Percentiles rank a stretch among this genome's conserved stretches.
Evolutionary conservation across 1,140 invertebrate genomes (phyloP).

Genomic region (Idris sp.): DNA sequence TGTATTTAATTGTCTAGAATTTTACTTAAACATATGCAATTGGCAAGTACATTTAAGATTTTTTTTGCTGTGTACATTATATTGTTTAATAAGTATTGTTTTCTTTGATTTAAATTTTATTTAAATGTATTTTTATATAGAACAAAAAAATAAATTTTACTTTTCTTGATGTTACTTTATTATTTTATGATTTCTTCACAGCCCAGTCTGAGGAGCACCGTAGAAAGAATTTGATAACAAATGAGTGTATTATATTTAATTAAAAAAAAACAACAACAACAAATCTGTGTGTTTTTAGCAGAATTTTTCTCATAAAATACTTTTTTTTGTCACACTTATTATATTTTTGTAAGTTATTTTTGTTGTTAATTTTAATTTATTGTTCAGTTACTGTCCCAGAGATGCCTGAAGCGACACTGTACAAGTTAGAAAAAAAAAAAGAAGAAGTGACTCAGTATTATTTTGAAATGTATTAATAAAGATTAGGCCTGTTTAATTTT

Average conservation of each 20-base stretch:
- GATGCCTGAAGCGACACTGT: constrained; percentile 31
- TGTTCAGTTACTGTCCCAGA: constrained; percentile 21
- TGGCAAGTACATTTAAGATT: too few species aligned
- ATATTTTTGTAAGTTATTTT: constrained; percentile 7
- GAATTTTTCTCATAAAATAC: constrained; percentile 14
- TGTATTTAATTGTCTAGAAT: too few species aligned
- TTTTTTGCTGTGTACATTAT: too few species aligned
- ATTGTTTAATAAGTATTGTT: too few species aligned
- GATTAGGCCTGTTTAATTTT: constrained; percentile 36
- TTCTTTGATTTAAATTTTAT: constrained; percentile 34
- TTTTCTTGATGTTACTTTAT: too few species aligned
- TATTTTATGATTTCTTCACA: constrained; percentile 73
- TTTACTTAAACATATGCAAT: too few species aligned
- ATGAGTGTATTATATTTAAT: constrained; percentile 18
- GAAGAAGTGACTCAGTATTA: constrained; percentile 31
- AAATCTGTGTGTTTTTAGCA: constrained; percentile 11
- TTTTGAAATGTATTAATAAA: constrained; percentile 12
- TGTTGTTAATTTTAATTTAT: too few species aligned
- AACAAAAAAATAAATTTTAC: too few species aligned
- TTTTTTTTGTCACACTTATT: constrained; percentile 9
- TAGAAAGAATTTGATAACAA: constrained; percentile 63
- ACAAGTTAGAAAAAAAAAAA: constrained; percentile 8
- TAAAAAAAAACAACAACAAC: too few species aligned
- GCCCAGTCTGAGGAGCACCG: constrained; percentile 68
- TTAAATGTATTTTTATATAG: constrained; percentile 17